Percentiles rank a stretch among this genome's conserved stretches.
Evolutionary conservation across 2,113 vertebrate species (phyloP).

Genomic region (Ailuropoda melanoleuca): DNA sequence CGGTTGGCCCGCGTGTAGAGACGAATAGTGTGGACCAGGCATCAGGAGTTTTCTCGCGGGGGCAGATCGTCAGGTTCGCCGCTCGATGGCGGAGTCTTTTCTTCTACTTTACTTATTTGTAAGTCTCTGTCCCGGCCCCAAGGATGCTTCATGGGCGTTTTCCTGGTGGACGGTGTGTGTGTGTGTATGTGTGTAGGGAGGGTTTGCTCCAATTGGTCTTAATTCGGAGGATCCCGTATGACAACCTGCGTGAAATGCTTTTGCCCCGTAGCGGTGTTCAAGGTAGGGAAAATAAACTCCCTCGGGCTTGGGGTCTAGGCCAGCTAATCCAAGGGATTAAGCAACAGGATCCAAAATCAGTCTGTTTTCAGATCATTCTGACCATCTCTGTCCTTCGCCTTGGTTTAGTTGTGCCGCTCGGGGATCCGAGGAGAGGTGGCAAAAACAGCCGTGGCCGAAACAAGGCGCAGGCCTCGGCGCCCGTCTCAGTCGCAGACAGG

Average conservation of each 20-base stretch:
- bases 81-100: not conserved
- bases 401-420: not conserved
- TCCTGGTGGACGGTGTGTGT: not conserved
- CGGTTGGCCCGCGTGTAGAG: not conserved
- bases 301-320: not conserved
- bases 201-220: not conserved
- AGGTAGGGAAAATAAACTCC: not conserved
- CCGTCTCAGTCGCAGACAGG: constrained; percentile 54
- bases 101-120: not conserved
- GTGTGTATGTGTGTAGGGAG: not conserved
- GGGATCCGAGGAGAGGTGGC: constrained; percentile 49
- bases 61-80: not conserved
- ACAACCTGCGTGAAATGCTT: not conserved
- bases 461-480: constrained; percentile 64
- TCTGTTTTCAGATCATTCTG: not conserved
- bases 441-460: not conserved
- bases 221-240: not conserved
- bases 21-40: not conserved
- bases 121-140: not conserved
- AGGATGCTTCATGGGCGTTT: not conserved
- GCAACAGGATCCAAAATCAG: not conserved
- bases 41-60: not conserved
- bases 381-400: constrained; percentile 28
- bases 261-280: not conserved
- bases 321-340: not conserved